Conservation (phyloP, 2,797 vertebrate species). For the Crax fasciolata region DNA sequence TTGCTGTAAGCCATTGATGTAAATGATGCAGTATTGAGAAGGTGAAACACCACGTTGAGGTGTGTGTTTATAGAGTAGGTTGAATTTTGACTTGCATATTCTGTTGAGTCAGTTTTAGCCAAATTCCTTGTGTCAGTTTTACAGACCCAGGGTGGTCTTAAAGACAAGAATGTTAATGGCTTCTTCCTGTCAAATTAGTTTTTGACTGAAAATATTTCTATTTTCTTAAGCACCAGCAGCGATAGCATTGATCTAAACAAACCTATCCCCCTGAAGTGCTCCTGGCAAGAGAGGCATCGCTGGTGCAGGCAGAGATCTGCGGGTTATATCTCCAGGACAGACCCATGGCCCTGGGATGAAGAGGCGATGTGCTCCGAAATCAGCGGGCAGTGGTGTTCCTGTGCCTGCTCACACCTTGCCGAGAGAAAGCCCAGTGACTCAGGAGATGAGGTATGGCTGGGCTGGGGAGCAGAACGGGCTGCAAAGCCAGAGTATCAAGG, state of each 20-base stretch:
- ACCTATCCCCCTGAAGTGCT: not conserved
- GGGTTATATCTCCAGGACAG: not conserved
- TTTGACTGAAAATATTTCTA: not conserved
- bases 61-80: not conserved
- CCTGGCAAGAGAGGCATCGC: not conserved
- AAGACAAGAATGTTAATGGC: not conserved
- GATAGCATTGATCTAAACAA: not conserved
- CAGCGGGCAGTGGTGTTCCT: not conserved
- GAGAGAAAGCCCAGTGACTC: not conserved
- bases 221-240: not conserved
- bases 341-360: accelerated
- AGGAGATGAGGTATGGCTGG: not conserved
- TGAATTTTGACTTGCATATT: not conserved
- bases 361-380: not conserved
- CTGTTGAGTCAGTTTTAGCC: not conserved
- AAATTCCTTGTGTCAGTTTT: not conserved
- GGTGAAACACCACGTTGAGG: not conserved
- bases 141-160: not conserved
- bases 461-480: not conserved
- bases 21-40: not conserved
- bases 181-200: constrained; percentile 37
- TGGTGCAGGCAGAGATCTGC: not conserved
- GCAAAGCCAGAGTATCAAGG: not conserved
- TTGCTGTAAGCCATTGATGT: not conserved
- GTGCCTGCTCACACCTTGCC: not conserved